These are phyloP conservation scores for Chrysodeixis includens DNA, from an alignment of 2,888 invertebrate genomes.

Conservation along the genomic window DNA sequence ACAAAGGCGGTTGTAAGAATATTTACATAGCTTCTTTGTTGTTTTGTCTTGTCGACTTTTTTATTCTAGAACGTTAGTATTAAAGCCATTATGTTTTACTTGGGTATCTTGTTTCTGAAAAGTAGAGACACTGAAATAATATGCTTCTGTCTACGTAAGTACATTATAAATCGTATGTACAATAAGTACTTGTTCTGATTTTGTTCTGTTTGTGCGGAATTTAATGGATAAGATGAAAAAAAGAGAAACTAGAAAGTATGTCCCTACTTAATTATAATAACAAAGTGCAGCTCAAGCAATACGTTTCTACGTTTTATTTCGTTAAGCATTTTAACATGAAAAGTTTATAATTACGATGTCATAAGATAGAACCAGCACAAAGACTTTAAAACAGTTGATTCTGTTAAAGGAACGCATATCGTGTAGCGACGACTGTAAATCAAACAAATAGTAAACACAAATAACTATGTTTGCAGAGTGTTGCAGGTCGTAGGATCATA, in stretches of 20 bases:
- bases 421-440: no score
- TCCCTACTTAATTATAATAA: no score
- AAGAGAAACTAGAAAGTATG: no score
- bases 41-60: neutral
- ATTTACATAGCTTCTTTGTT: neutral
- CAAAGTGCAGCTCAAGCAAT: no score
- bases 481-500: conserved; percentile 1
- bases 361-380: no score
- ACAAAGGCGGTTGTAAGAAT: conserved; percentile 3
- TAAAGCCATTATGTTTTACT: neutral
- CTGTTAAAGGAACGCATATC: no score
- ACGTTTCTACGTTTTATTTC: no score
- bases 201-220: no score
- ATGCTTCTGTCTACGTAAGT: neutral
- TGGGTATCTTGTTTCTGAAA: neutral
- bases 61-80: neutral
- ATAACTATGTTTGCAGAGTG: neutral
- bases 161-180: neutral
- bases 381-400: no score
- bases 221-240: no score
- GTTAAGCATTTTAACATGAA: no score
- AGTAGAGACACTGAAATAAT: neutral
- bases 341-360: no score
- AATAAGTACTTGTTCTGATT: neutral
- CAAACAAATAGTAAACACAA: neutral